Conservation (phyloP, 2,888 invertebrate species). For the Nycteola revayana region DNA sequence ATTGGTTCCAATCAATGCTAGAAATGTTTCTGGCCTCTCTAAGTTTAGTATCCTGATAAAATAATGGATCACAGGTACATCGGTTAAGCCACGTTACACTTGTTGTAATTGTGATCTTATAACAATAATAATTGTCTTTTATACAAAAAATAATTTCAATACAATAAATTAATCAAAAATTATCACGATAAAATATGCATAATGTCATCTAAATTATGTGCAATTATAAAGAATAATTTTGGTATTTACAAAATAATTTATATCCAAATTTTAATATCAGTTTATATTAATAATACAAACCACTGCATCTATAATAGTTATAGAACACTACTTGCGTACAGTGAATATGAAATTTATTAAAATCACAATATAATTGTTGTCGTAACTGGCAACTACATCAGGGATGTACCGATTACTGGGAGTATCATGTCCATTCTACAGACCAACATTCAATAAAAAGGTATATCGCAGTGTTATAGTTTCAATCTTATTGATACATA, state of each 20-base stretch:
- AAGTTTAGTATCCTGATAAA: slow-evolving; percentile 30
- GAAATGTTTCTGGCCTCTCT: slow-evolving; percentile 26
- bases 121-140: slow-evolving; percentile 55
- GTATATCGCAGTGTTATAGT: no score
- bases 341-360: slow-evolving; percentile 25
- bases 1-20: slow-evolving; percentile 12
- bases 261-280: slow-evolving; percentile 31
- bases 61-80: slow-evolving; percentile 37
- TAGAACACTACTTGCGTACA: slow-evolving; percentile 25
- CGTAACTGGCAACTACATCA: background rate
- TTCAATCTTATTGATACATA: no score
- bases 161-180: slow-evolving; percentile 43
- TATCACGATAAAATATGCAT: slow-evolving; percentile 48
- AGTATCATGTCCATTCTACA: no score
- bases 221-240: slow-evolving; percentile 33
- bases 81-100: slow-evolving; percentile 29
- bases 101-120: slow-evolving; percentile 24
- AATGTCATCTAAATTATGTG: slow-evolving; percentile 36
- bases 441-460: no score
- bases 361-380: slow-evolving; percentile 21
- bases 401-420: no score
- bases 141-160: slow-evolving; percentile 36
- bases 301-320: slow-evolving; percentile 22
- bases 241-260: slow-evolving; percentile 46
- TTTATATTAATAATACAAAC: slow-evolving; percentile 33